These are phyloP conservation scores for Ophion ellenae DNA, from an alignment of 2,888 invertebrate species.

Conservation along the genomic window DNA sequence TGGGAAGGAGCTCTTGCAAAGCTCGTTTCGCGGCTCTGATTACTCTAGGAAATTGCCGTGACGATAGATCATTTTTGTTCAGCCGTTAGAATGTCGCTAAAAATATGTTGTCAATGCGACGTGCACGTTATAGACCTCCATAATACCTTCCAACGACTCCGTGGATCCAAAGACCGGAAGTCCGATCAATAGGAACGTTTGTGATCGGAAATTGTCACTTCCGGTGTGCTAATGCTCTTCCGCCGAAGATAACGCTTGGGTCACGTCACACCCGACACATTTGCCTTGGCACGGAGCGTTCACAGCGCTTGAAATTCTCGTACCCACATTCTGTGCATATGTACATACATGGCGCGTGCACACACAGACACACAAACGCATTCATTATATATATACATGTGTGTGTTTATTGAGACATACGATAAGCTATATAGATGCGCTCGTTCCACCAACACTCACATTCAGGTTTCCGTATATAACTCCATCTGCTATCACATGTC, in stretches of 20 bases:
- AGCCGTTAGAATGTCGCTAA: conserved; percentile 20
- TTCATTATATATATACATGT: background rate
- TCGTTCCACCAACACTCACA: conserved; percentile 29
- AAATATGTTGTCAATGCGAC: conserved; percentile 44
- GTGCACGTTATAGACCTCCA: conserved; percentile 45
- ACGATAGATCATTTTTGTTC: conserved; percentile 44
- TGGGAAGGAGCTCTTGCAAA: background rate
- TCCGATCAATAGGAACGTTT: conserved; percentile 79
- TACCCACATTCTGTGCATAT: background rate
- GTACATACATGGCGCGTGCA: background rate
- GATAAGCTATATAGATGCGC: conserved; percentile 12
- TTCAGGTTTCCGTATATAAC: background rate
- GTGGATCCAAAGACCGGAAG: conserved; percentile 74
- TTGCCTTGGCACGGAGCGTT: conserved; percentile 56
- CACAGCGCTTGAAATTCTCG: conserved; percentile 22
- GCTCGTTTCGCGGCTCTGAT: background rate
- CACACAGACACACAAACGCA: no score
- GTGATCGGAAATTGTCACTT: conserved; percentile 82
- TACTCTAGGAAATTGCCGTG: conserved; percentile 29
- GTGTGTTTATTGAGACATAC: conserved; percentile 19
- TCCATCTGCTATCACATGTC: conserved; percentile 2
- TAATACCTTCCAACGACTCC: background rate
- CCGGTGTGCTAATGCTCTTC: conserved; percentile 80
- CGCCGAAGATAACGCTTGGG: conserved; percentile 75
- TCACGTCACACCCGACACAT: conserved; percentile 69